Evolutionary conservation across 2,797 vertebrate genomes (phyloP).

Genomic region (Fundulus diaphanus): DNA sequence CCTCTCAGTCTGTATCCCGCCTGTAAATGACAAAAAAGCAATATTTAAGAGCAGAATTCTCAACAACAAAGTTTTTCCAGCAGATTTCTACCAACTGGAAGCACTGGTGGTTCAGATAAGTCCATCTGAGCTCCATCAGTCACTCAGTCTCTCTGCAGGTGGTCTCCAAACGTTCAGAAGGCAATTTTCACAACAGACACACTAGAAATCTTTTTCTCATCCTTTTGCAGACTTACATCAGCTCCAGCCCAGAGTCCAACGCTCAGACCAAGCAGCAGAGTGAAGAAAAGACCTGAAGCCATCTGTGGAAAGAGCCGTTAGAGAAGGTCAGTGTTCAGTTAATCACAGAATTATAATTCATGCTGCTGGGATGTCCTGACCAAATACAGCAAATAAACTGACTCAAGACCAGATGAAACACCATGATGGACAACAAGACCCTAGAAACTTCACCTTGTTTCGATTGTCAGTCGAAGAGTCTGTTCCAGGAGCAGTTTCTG

Average conservation of each 20-base stretch:
- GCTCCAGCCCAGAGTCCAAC: not conserved
- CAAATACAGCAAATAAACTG: not conserved
- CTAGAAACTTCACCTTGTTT: not conserved
- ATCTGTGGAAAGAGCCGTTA: not conserved
- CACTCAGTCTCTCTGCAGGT: not conserved
- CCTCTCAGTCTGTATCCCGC: not conserved
- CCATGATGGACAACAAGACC: not conserved
- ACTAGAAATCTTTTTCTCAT: not conserved
- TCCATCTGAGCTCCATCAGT: too few relatives aligned
- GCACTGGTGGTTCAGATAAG: too few relatives aligned
- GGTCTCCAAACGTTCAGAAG: not conserved
- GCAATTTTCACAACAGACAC: not conserved
- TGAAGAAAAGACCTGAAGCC: not conserved
- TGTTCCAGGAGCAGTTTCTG: conserved; percentile 5
- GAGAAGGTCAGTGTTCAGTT: not conserved
- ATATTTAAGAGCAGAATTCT: not conserved
- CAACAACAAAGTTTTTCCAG: not conserved
- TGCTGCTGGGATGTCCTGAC: not conserved
- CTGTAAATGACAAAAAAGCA: not conserved
- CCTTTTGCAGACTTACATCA: not conserved
- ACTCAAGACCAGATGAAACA: not conserved
- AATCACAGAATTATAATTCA: not conserved
- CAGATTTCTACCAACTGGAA: too few relatives aligned
- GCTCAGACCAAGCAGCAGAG: conserved; percentile 3
- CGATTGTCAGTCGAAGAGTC: not conserved